Evolutionary conservation across 2,888 invertebrate genomes (phyloP), one percentile per base, ranked within the genome.

Genomic region (Agonopterix subpropinquella): DNA sequence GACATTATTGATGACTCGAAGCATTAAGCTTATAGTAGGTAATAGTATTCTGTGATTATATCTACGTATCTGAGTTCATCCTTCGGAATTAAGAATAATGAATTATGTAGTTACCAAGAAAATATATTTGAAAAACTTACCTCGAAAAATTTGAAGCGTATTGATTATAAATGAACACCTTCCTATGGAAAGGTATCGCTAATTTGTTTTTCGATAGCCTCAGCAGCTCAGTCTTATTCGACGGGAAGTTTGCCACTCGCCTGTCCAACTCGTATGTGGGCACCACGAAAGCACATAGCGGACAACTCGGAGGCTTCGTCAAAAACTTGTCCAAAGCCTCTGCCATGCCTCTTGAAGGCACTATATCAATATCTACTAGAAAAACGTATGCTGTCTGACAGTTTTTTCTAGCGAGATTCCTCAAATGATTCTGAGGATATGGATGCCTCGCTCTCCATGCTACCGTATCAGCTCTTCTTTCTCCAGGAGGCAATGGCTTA

Each of bases 101-200:
- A 9, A 37, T 4, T 2, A 1, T 2, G 3, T 3, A 13, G 13
- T 13, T 13, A 13, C 2, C 13, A 13, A 13, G 2, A 13, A 13
- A 13, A 13, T 1, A 11, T 10, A 41, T n/a, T 41, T 41, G 18
- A 18, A 44, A 10, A n/a, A 73, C 89, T 89, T 70, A 95, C 96
- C 92, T 93, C 39, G 95, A 92, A 77, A 96, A 96, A 80, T 97
- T 97, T 0, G 96, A 97, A 5, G 97, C 96, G 68, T 92, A 96
- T 77, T 97, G 97, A 76, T 97, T 97, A 76, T 95, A 95, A 63
- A 96, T 95, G 77, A 97, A 97, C 53, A 97, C 95, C 80, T 96
- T 96, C 66, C 95, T 93, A 75, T 97, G 97, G 72, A 97, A 97
- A 0, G 96, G 96, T 73, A 96, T 90, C 0, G 96, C 96, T 45